Evolutionary conservation across 2,888 invertebrate genomes (phyloP).

Genomic region (Amiota communis): DNA sequence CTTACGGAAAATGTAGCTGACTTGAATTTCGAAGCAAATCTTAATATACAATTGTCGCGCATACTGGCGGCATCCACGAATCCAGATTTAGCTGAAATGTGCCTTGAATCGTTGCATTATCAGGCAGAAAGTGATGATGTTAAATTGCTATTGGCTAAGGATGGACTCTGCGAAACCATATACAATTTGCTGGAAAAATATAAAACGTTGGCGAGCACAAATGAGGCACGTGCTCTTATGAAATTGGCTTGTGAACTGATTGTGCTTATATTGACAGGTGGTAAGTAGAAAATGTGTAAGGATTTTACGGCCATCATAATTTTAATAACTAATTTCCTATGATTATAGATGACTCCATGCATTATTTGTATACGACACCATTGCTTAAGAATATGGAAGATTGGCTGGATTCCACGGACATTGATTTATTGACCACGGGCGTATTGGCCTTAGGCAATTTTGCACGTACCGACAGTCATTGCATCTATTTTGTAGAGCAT

Average conservation of each 20-base stretch:
- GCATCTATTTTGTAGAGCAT: constrained; percentile 86
- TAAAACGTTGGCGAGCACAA: constrained; percentile 78
- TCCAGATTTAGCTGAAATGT: constrained; percentile 83
- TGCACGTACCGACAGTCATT: constrained; percentile 88
- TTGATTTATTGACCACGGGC: constrained; percentile 86
- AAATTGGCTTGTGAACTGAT: constrained; percentile 91
- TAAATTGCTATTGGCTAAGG: constrained; percentile 83
- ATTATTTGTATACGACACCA: constrained; percentile 83
- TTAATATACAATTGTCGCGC: constrained; percentile 78
- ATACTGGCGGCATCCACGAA: constrained; percentile 78
- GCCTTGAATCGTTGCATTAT: constrained; percentile 83
- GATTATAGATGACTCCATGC: constrained; percentile 88
- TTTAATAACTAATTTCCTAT: constrained; percentile 1
- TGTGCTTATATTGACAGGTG: constrained; percentile 88
- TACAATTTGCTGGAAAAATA: constrained; percentile 83
- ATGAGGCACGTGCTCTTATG: constrained; percentile 79
- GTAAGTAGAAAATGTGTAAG: constrained; percentile 72
- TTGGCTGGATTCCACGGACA: constrained; percentile 84
- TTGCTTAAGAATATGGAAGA: constrained; percentile 80
- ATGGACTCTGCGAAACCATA: constrained; percentile 84
- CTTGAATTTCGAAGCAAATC: constrained; percentile 75
- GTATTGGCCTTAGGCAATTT: constrained; percentile 92
- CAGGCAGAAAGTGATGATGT: constrained; percentile 88
- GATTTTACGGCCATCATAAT: neutral
- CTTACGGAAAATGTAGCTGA: constrained; percentile 79